Evolutionary conservation across 2,113 vertebrate genomes (phyloP), one percentile per base, ranked within the genome.

Genomic region (Hystrix cristata): DNA sequence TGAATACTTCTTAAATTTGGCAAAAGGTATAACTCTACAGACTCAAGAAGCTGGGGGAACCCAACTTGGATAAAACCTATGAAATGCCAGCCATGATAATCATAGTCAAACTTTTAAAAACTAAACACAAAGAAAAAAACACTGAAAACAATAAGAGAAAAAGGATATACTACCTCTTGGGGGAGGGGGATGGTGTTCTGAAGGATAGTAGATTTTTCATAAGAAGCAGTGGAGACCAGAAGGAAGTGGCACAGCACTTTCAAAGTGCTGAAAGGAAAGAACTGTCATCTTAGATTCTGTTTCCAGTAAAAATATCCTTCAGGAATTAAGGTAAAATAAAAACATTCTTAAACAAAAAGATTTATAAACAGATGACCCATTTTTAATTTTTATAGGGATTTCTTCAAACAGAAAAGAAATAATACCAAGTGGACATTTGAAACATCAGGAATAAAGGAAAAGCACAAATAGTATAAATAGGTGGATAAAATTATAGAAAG

Each of bases 311-410:
- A 86, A 60, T 48, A 62, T 51, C 16, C 21, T 86, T 86, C 67
- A 91, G 16, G 19, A 83, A 53, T 87, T 29, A 65, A 87, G 34
- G 60, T 82, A 90, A 95, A 90, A 81, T 74, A 23, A 64, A 81
- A 92, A 48, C 18, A 83, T 60, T 81, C 38, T 90, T 57, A 80
- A 95, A 83, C 67, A 87, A 81, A 57, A 21, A 90, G 79, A 90
- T 72, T 59, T 25, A 65, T 80, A 48, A 91, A 59, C 16, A 74
- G 25, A 27, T 72, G 23, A 74, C 9, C 48, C 46, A 16, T 9
- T 62, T 25, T 64, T 78, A 79, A 84, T 69, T 91, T 10, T 53
- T 74, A 65, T 80, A 82, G 9, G 5, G 65, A 87, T 67, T 82
- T 94, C n/a, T 85, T 90, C 13, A n/a, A 12, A 48, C 19, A 85